Conservation (phyloP, 2,888 invertebrate genomes). For the Trilocha varians region DNA sequence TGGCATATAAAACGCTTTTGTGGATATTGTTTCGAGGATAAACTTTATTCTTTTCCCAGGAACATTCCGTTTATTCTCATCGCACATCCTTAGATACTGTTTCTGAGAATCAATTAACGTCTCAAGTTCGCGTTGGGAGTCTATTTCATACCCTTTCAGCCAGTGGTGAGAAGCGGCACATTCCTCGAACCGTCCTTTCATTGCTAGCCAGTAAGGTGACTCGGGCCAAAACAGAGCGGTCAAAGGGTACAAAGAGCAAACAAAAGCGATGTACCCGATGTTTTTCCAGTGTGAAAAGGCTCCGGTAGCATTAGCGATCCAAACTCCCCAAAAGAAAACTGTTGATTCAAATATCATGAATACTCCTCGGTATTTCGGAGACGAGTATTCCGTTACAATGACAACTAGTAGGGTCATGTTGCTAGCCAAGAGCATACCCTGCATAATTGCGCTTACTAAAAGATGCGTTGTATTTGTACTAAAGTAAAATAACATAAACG, state of each 20-base stretch:
- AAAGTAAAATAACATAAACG: slow-evolving; percentile 30
- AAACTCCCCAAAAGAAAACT: slow-evolving; percentile 37
- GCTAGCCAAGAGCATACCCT: slow-evolving; percentile 29
- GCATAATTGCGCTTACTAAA: slow-evolving; percentile 29
- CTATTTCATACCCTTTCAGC: slow-evolving; percentile 28
- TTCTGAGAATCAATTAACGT: slow-evolving; percentile 27
- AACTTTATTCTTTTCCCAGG: slow-evolving; percentile 15
- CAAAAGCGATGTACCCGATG: slow-evolving; percentile 28
- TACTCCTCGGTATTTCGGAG: slow-evolving; percentile 34
- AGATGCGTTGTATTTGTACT: slow-evolving; percentile 27
- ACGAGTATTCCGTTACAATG: slow-evolving; percentile 33
- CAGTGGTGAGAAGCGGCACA: slow-evolving; percentile 29
- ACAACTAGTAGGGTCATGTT: slow-evolving; percentile 32
- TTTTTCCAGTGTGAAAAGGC: slow-evolving; percentile 36
- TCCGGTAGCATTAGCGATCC: slow-evolving; percentile 37
- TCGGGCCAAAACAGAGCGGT: slow-evolving; percentile 32
- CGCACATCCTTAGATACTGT: slow-evolving; percentile 16
- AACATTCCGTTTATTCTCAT: slow-evolving; percentile 10
- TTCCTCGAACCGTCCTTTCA: slow-evolving; percentile 33
- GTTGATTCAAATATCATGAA: slow-evolving; percentile 38
- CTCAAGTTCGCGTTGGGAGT: slow-evolving; percentile 28
- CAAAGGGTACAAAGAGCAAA: slow-evolving; percentile 20
- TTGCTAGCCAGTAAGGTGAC: slow-evolving; percentile 40
- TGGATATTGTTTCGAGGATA: slow-evolving; percentile 18
- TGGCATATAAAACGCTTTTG: slow-evolving; percentile 34